Evolutionary conservation across 2,888 invertebrate genomes (phyloP).

Genomic region (Macrosiphum euphorbiae): DNA sequence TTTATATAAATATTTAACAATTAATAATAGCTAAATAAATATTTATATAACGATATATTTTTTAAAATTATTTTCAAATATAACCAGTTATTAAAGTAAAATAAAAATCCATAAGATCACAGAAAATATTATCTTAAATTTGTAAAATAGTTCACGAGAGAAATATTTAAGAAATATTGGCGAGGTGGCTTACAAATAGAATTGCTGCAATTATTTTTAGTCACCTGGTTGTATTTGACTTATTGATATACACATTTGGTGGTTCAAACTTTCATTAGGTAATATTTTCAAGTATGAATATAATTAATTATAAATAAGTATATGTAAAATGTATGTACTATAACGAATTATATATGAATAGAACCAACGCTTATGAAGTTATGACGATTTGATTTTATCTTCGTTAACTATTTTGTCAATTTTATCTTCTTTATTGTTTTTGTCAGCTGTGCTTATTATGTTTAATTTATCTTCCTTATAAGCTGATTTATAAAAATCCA

Average conservation of each 20-base stretch:
- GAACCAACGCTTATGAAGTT: neutral
- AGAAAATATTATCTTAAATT: conserved; percentile 6
- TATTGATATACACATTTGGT: neutral
- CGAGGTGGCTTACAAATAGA: neutral
- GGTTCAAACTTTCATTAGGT: neutral
- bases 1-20: neutral
- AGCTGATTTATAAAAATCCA: conserved; percentile 75
- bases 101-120: neutral
- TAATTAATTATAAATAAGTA: neutral
- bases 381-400: conserved; percentile 26
- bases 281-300: neutral
- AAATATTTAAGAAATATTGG: neutral
- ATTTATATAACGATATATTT: neutral
- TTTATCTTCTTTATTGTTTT: neutral
- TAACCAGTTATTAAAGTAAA: neutral
- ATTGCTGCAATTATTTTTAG: neutral
- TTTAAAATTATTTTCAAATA: neutral
- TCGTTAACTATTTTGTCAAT: neutral
- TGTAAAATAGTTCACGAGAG: neutral
- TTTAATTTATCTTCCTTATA: conserved; percentile 69
- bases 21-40: neutral
- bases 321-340: neutral
- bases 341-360: neutral
- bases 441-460: neutral
- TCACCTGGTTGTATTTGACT: neutral